Conservation (phyloP, 2,113 vertebrate genomes). For the Dicaeum eximium region DNA sequence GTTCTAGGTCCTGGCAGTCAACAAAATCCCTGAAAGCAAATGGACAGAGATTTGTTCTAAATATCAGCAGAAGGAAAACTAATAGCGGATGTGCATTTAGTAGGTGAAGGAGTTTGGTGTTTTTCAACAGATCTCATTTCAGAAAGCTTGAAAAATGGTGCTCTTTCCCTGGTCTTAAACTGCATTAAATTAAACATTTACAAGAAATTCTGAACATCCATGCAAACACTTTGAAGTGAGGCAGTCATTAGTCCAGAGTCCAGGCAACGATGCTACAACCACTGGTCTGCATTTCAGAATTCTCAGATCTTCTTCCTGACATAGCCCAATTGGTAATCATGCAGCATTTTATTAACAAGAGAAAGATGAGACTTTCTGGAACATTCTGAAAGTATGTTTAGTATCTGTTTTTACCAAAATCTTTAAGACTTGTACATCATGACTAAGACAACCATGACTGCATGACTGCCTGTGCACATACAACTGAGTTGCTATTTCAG, state of each 20-base stretch:
- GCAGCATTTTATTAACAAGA: neutral
- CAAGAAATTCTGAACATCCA: neutral
- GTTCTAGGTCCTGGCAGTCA: neutral
- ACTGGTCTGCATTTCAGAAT: neutral
- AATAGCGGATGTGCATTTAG: neutral
- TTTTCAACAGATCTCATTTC: neutral
- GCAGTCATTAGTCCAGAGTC: neutral
- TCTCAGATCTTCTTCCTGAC: neutral
- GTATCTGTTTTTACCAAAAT: neutral
- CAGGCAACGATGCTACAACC: neutral
- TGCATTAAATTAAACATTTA: neutral
- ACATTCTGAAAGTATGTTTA: neutral
- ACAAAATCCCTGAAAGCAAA: neutral
- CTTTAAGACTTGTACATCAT: neutral
- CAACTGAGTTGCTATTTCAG: neutral
- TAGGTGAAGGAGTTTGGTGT: neutral
- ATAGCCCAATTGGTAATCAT: neutral
- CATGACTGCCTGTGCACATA: neutral
- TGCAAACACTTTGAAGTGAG: neutral
- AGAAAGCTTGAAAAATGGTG: neutral
- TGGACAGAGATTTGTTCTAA: neutral
- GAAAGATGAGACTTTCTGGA: neutral
- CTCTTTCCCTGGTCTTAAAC: neutral
- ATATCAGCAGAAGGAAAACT: neutral
- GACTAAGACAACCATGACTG: neutral